Evolutionary conservation across 2,113 vertebrate genomes (phyloP), one percentile per base, ranked within the genome.

Genomic region (Ochotona princeps): DNA sequence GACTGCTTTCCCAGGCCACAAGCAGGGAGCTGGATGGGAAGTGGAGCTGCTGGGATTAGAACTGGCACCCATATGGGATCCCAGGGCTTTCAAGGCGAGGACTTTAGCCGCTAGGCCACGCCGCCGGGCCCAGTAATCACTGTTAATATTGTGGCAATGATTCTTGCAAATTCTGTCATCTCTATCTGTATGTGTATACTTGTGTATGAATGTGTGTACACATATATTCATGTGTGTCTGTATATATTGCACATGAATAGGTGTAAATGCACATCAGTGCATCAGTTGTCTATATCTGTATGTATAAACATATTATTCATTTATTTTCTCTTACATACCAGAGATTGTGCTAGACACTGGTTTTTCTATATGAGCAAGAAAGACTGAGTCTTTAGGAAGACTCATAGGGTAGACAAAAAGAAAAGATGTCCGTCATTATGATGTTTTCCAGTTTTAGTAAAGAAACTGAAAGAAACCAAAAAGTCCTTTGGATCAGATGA

Each of bases 221-320:
- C 87, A 0, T 87, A 8, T 87, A 20, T 87, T 69, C 38, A 61
- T 8, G 57, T 72, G 9, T 93, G 60, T 90, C 26, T 13, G 66
- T 49, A 47, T 65, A 32, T 81, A 35, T 74, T 51, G 25, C 60
- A 61, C 51, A 26, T 32, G n/a, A 63, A 4, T 23, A 8, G 83
- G 10, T 80, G 7, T 51, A 38, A 17, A 60, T 26, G 28, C 84
- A 3, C 92, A 44, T 87, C 18, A 30, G n/a, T 86, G 1, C 13
- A 81, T 18, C 26, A 83, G 74, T 80, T 90, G 30, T 80, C 65
- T 87, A 54, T 75, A 87, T 94, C 17, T 87, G 3, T 66, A 11
- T 76, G 26, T 83, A 8, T 73, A 20, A 44, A 44, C 38, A 44
- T 44, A 44, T 44, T 44, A 44, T 72, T 47, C 57, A 70, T 83